These are phyloP conservation scores for Charanyca ferruginea DNA, from an alignment of 2,888 invertebrate species.

Conservation along the genomic window DNA sequence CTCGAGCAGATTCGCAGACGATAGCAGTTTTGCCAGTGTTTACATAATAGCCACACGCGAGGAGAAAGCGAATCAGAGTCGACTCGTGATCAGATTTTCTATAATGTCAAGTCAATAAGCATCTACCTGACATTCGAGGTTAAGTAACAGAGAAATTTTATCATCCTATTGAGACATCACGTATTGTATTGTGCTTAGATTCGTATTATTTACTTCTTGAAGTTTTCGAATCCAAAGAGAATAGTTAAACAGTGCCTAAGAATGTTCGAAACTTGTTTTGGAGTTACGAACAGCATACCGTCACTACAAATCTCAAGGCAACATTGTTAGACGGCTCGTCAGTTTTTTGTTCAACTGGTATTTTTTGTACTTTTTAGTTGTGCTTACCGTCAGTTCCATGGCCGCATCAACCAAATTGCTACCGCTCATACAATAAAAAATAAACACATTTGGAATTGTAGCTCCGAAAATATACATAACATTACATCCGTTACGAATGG, in stretches of 20 bases:
- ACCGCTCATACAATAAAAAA: not conserved
- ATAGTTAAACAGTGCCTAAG: conserved; percentile 2
- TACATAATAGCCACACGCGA: conserved; percentile 72
- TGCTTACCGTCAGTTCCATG: conserved; percentile 1
- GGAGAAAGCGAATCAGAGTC: conserved; percentile 71
- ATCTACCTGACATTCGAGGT: conserved; percentile 63
- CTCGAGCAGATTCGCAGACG: conserved; percentile 68
- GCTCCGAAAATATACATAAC: not conserved
- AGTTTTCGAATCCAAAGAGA: conserved; percentile 7
- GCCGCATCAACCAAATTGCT: conserved; percentile 5
- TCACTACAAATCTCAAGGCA: conserved; percentile 11
- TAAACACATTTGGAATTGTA: not conserved
- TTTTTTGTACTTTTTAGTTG: conserved; percentile 20
- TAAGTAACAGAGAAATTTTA: conserved; percentile 33
- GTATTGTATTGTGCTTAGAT: conserved; percentile 17
- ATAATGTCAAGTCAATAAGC: conserved; percentile 68
- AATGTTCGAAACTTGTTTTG: conserved; percentile 34
- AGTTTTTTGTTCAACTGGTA: conserved; percentile 25
- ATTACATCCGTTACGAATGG: not conserved
- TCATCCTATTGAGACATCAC: conserved; percentile 26
- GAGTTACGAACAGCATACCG: conserved; percentile 14
- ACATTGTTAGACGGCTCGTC: conserved; percentile 16
- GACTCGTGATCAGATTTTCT: conserved; percentile 70
- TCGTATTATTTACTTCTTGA: not conserved
- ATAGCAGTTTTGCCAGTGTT: conserved; percentile 71